A percentile compares a stretch with the other conserved stretches of the same genome.
Conservation (phyloP, 2,113 vertebrate genomes). For the Todiramphus chloris region DNA sequence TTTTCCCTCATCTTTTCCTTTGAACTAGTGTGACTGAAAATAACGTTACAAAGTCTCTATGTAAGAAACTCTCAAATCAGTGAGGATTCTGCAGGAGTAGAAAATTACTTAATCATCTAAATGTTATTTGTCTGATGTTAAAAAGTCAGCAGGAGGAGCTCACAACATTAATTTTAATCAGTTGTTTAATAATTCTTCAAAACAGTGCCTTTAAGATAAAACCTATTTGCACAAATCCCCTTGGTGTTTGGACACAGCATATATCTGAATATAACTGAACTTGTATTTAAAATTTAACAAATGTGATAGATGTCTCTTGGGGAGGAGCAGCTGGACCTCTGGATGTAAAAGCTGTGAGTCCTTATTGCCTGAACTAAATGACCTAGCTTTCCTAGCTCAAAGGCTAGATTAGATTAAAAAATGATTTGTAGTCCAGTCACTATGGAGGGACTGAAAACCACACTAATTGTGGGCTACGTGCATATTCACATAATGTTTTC, state of each 20-base stretch:
- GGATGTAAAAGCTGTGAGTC: background rate
- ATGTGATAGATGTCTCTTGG: background rate
- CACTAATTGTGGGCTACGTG: background rate
- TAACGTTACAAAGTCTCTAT: background rate
- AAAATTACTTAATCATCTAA: conserved; percentile 3
- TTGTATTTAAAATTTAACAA: conserved; percentile 19
- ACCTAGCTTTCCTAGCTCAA: conserved; percentile 7
- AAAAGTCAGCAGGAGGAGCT: conserved; percentile 18
- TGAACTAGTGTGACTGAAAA: background rate
- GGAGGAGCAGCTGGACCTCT: background rate
- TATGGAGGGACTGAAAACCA: background rate
- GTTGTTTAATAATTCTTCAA: conserved; percentile 25
- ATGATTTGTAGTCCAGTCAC: background rate
- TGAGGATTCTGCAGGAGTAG: background rate
- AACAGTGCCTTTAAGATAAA: background rate
- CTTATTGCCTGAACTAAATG: conserved; percentile 5
- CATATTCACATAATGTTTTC: background rate
- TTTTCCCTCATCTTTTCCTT: background rate
- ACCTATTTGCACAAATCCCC: background rate
- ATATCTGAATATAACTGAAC: background rate
- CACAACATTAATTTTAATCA: conserved; percentile 21
- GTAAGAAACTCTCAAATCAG: background rate
- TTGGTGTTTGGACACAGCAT: background rate
- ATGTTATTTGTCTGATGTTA: background rate
- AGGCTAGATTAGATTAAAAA: conserved; percentile 19